phyloP scores from a whole-genome alignment of 1,140 invertebrate species.

The Druon quercuslanigerum region DNA sequence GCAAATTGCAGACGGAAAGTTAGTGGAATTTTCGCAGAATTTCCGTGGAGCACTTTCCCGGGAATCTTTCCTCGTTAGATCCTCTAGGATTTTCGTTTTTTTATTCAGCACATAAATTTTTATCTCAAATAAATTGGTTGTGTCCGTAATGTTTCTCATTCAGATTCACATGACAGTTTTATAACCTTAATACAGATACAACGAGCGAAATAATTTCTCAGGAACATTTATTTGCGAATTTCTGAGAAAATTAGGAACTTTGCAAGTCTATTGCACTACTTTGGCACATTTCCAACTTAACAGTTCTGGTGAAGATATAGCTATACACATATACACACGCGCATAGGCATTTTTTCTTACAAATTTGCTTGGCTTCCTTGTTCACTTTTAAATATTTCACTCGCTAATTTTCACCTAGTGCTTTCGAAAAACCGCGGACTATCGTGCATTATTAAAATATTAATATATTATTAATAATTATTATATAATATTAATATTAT shows the following conservation, averaged over 20 bases:
- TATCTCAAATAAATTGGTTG: too few relatives aligned
- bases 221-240: background rate
- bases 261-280: slow-evolving; percentile 15
- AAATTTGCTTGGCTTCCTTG: slow-evolving; percentile 25
- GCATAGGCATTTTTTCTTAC: slow-evolving; percentile 5
- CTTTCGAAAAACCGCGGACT: slow-evolving; percentile 20
- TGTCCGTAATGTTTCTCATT: too few relatives aligned
- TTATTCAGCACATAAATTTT: too few relatives aligned
- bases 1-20: too few relatives aligned
- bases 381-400: slow-evolving; percentile 1
- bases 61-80: too few relatives aligned
- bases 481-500: too few relatives aligned
- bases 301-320: slow-evolving; percentile 39
- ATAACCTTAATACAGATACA: background rate
- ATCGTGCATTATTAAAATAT: background rate
- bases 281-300: slow-evolving; percentile 36
- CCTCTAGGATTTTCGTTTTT: too few relatives aligned
- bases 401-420: slow-evolving; percentile 27
- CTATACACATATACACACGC: slow-evolving; percentile 31
- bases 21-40: too few relatives aligned
- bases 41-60: too few relatives aligned
- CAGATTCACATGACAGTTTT: too few relatives aligned
- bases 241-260: background rate
- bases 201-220: background rate
- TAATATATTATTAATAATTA: too few relatives aligned